Conservation (phyloP, 2,113 vertebrate genomes). For the Pholis gunnellus region DNA sequence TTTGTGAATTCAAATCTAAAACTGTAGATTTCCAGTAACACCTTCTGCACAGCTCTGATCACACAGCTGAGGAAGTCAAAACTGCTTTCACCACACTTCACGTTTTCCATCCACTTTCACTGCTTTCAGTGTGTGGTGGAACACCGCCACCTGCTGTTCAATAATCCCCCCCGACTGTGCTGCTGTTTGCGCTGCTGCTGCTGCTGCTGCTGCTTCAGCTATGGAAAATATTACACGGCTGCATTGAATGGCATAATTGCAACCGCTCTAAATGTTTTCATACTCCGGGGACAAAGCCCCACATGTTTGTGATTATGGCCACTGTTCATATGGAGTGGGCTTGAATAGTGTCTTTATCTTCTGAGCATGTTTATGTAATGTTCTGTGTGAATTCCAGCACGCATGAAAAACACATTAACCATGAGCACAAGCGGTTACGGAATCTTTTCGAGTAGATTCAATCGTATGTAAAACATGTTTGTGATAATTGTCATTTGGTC, state of each 20-base stretch:
- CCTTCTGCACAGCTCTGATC: not conserved
- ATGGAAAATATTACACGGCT: constrained; percentile 43
- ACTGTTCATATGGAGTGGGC: constrained; percentile 10
- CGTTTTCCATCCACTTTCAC: constrained; percentile 14
- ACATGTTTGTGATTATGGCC: constrained; percentile 49
- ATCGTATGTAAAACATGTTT: not conserved
- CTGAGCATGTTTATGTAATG: not conserved
- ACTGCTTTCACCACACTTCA: not conserved
- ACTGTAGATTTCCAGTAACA: not conserved
- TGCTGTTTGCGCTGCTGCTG: constrained; percentile 2
- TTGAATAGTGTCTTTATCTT: not conserved
- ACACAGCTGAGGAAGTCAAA: not conserved
- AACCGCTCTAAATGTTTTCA: constrained; percentile 41
- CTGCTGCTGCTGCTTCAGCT: constrained; percentile 1
- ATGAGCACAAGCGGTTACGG: not conserved
- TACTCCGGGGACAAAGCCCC: constrained; percentile 10
- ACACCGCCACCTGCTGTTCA: constrained; percentile 66
- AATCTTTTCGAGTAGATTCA: not conserved
- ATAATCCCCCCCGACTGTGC: not conserved
- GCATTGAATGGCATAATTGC: constrained; percentile 10
- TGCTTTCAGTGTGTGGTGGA: not conserved
- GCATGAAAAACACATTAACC: not conserved
- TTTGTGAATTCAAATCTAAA: not conserved
- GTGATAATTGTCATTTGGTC: not conserved
- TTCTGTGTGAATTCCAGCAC: constrained; percentile 19